A percentile compares a stretch with the other conserved stretches of the same genome.
Evolutionary conservation across 2,888 invertebrate species (phyloP).

Genomic region (Calliopum simillimum): DNA sequence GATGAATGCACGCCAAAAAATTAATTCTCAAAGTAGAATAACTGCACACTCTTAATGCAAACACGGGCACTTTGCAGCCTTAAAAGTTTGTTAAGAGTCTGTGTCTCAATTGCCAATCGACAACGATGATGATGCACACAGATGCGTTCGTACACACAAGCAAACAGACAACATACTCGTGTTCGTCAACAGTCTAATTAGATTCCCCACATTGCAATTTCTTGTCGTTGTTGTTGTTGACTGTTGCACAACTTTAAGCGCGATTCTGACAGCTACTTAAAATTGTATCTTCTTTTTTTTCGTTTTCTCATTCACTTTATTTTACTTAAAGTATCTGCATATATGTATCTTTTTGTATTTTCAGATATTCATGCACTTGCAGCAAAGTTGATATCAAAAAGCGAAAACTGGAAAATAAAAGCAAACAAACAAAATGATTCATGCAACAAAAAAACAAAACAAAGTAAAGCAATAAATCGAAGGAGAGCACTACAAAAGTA

Average conservation of each 20-base stretch:
- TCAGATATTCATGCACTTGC: conserved; percentile 15
- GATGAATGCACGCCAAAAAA: too few relatives aligned
- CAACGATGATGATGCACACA: neutral
- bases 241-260: neutral
- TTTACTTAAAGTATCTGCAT: conserved; percentile 5
- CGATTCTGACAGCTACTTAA: conserved; percentile 15
- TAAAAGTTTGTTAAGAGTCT: conserved; percentile 5
- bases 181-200: conserved; percentile 8
- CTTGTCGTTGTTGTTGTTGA: neutral
- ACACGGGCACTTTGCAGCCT: conserved; percentile 4
- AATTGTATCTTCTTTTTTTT: neutral
- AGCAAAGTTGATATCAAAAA: conserved; percentile 5
- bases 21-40: too few relatives aligned
- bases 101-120: conserved; percentile 15
- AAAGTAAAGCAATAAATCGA: too few relatives aligned
- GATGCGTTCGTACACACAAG: neutral
- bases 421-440: conserved; percentile 19
- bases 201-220: conserved; percentile 11
- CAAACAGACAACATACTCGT: neutral
- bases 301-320: neutral
- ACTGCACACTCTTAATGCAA: neutral
- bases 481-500: neutral
- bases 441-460: conserved; percentile 7
- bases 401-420: neutral
- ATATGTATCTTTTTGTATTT: too few relatives aligned